A percentile compares a stretch with the other conserved stretches of the same genome.
Conservation (phyloP, 2,888 invertebrate genomes). For the Yponomeuta plumbellus region DNA sequence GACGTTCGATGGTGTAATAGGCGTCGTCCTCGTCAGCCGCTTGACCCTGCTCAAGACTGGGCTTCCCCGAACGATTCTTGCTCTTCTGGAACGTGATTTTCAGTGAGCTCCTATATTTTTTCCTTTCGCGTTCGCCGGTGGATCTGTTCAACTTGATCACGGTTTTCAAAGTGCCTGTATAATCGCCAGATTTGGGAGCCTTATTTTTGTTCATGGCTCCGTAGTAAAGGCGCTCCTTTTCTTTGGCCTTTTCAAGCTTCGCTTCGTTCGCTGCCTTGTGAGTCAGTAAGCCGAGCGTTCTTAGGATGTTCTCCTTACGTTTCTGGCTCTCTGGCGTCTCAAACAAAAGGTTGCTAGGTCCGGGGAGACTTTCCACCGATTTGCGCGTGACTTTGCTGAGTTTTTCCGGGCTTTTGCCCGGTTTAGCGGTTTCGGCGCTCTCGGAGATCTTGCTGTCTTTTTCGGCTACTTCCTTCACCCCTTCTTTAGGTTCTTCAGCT, state of each 20-base stretch:
- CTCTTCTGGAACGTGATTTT: slow-evolving; percentile 88
- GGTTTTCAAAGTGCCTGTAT: slow-evolving; percentile 89
- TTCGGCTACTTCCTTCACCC: slow-evolving; percentile 21
- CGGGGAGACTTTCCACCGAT: slow-evolving; percentile 49
- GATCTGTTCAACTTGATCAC: slow-evolving; percentile 85
- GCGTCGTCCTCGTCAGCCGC: slow-evolving; percentile 54
- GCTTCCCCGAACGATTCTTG: slow-evolving; percentile 78
- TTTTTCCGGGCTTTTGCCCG: slow-evolving; percentile 34
- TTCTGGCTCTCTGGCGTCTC: slow-evolving; percentile 80
- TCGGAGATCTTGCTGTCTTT: slow-evolving; percentile 22
- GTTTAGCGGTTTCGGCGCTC: slow-evolving; percentile 25
- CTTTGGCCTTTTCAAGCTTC: slow-evolving; percentile 74
- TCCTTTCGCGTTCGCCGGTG: slow-evolving; percentile 67
- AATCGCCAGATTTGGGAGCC: slow-evolving; percentile 61
- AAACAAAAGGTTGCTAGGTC: slow-evolving; percentile 53
- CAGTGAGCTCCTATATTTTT: slow-evolving; percentile 81
- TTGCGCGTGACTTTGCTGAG: slow-evolving; percentile 44
- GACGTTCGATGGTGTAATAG: slow-evolving; percentile 82
- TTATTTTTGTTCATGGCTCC: slow-evolving; percentile 39
- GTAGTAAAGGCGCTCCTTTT: slow-evolving; percentile 58
- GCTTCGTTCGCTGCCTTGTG: slow-evolving; percentile 84
- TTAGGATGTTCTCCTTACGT: slow-evolving; percentile 83
- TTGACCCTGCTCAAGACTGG: slow-evolving; percentile 58
- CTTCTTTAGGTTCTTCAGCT: slow-evolving; percentile 20
- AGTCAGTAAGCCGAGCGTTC: slow-evolving; percentile 84